These are phyloP conservation scores for Hystrix cristata DNA, from an alignment of 2,113 vertebrate species.

Conservation along the genomic window DNA sequence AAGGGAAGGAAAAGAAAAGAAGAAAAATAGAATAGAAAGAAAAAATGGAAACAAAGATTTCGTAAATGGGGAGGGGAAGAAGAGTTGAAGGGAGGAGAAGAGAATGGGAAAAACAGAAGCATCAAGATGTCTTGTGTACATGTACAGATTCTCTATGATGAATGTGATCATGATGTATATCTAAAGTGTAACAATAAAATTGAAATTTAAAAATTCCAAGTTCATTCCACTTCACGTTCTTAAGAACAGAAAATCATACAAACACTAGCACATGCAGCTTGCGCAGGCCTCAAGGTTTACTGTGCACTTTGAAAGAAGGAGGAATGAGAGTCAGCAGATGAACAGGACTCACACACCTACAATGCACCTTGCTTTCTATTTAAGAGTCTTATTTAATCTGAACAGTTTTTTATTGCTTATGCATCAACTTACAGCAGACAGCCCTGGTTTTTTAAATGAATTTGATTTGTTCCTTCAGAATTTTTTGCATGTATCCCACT, in stretches of 20 bases:
- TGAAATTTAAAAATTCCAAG: constrained; percentile 12
- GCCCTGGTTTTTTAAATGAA: background rate
- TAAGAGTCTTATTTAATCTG: background rate
- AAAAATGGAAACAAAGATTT: no score
- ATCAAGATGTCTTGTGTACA: no score
- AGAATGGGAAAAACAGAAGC: no score
- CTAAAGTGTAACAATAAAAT: no score
- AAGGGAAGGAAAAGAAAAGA: no score
- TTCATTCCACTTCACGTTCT: constrained; percentile 8
- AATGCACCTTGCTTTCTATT: background rate
- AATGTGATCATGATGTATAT: no score
- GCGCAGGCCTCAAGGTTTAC: background rate
- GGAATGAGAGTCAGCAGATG: background rate
- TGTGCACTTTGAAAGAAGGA: background rate
- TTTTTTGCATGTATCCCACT: background rate
- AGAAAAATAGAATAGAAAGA: no score
- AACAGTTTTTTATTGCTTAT: constrained; percentile 27
- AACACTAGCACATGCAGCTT: background rate
- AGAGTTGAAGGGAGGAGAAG: no score
- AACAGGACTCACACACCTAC: background rate
- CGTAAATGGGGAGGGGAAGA: no score
- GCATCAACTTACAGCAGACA: background rate
- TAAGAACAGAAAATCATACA: background rate
- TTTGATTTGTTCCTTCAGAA: background rate
- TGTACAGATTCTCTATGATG: no score